Evolutionary conservation across 2,113 vertebrate species (phyloP), one percentile per base, ranked within the genome.

Genomic region (Gymnobelideus leadbeateri): DNA sequence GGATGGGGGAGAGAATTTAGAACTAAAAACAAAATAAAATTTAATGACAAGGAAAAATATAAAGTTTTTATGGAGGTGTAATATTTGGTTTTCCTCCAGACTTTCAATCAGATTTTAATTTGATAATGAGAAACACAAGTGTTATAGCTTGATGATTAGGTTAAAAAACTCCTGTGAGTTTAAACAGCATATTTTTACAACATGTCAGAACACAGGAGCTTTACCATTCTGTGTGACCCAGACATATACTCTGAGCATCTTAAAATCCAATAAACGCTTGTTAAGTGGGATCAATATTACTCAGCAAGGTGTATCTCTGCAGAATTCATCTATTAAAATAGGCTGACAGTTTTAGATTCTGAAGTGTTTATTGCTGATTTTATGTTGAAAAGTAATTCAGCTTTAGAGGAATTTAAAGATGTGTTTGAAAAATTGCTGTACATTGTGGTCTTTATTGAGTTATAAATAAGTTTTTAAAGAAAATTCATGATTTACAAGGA

Each of bases 251-350:
- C 97, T 0, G 0, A 97, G 91, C 93, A 46, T 53, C 26, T 97
- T 96, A 50, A 96, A 97, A 96, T 96, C 97, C n/a, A 89, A 68
- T 93, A 90, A 95, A 92, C 91, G 91, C 94, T 94, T 96, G 43
- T 94, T 95, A 97, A 93, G 92, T 97, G 93, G 94, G 84, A 96
- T 98, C 89, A 95, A 0, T 92, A 21, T 95, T 96, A 98, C 96
- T 96, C 93, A 96, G 93, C 92, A 90, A 96, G 91, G 95, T 93
- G 50, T 94, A 14, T 43, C 90, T 95, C 91, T 95, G 89, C 90
- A 95, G 21, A 93, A 95, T 97, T 50, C 0, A 10, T 95, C 94
- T 96, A 93, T 95, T 97, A 55, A 96, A 93, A 43, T 92, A 95
- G 91, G 93, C 10, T 52, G 92, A 55, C 57, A 91, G 28, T 84